Conservation (phyloP, 2,888 invertebrate species). For the Athrips mouffetella region DNA sequence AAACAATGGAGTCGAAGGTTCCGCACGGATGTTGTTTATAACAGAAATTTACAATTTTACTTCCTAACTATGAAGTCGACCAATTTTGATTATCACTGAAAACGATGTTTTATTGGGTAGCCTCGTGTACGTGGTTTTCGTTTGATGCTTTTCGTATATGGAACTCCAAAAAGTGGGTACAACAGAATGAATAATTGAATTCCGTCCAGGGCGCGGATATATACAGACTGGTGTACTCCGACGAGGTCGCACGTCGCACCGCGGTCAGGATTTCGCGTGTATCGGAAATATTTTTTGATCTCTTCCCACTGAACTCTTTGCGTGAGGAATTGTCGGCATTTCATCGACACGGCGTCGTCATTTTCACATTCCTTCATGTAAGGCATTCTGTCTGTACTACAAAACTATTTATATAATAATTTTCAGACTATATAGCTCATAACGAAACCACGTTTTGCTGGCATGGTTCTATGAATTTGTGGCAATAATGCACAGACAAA, state of each 20-base stretch:
- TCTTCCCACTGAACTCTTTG: slow-evolving; percentile 51
- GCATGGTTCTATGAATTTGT: not conserved
- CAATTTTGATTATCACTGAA: not conserved
- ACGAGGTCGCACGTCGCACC: slow-evolving; percentile 50
- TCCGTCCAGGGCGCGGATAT: slow-evolving; percentile 51
- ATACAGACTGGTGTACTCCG: slow-evolving; percentile 42
- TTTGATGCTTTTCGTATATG: slow-evolving; percentile 15
- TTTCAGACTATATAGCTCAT: not conserved
- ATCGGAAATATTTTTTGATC: slow-evolving; percentile 65
- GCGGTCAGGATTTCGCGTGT: slow-evolving; percentile 66
- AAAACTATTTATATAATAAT: not conserved
- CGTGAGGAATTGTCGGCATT: slow-evolving; percentile 52
- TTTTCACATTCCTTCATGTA: slow-evolving; percentile 41
- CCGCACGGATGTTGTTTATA: slow-evolving; percentile 19
- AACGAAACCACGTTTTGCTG: not conserved
- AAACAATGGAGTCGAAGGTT: slow-evolving; percentile 17
- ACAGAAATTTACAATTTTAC: too few species aligned
- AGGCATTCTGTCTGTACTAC: not conserved
- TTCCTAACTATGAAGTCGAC: too few species aligned
- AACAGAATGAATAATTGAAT: slow-evolving; percentile 63
- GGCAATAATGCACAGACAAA: slow-evolving; percentile 21
- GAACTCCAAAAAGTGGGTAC: slow-evolving; percentile 45
- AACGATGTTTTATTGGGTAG: not conserved
- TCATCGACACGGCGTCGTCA: slow-evolving; percentile 47
- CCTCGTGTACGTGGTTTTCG: not conserved